Base-by-base conservation (phyloP, 2,113 vertebrate genomes). In the Xerus inauris region DNA sequence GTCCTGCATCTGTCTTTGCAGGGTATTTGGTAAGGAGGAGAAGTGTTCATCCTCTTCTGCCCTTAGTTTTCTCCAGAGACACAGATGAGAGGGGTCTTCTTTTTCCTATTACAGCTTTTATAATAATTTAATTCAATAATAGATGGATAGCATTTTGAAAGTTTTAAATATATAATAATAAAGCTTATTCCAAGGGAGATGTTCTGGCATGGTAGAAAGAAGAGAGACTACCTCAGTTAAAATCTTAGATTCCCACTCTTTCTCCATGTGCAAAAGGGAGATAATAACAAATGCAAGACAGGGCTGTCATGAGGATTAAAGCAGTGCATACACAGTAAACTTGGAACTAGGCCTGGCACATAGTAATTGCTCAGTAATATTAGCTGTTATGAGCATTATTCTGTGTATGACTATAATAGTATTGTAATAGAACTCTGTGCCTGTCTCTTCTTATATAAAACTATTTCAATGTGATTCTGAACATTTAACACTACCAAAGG, bases 271-370 rank as follows among this genome's bases (percentile, higher is more conserved):
- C n/a, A 80, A 89, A 88, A 40, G 38, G 14, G 64, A 19, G 22
- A 16, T 35, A 89, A 40, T 11, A 76, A 5, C 30, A 59, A 73
- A 9, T 71, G 2, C 32, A 20, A n/a, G 8, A 42, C 2, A 79
- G 5, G 2, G 1, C 0, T n/a, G 51, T 42, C 20, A 5, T 40
- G 19, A 75, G 24, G 14, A 19, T 54, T 79, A 14, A n/a, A 87
- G 54, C 40, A 57, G 17, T 35, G 12, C 38, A 26, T 30, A 40
- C 1, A 67, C 3, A 3, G 22, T 24, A 51, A 28, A 1, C 11
- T 40, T 59, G 19, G 26, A 57, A 51, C 5, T 13, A 35, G 1
- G 0, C 3, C 1, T 11, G 16, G n/a, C 22, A 65, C 14, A 7
- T 6, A 72, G 49, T 22, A 64, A 45, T 65, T 32, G 11, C 16